These are phyloP conservation scores for Proteles cristata DNA, from an alignment of 2,113 vertebrate genomes.

Conservation along the genomic window DNA sequence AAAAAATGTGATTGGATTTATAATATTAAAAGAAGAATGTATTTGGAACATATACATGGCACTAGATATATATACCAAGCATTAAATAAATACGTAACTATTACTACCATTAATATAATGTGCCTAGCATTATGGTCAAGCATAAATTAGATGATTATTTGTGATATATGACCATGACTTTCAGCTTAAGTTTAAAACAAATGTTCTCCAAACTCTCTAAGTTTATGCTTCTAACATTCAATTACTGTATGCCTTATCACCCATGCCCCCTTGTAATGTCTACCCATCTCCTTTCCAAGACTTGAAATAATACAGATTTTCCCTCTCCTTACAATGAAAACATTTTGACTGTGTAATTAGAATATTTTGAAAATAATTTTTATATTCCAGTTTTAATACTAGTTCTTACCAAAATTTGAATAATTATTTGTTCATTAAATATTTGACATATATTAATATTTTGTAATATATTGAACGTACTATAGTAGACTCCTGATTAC, in stretches of 20 bases:
- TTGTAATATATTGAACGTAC: background rate
- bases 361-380: background rate
- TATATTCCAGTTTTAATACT: background rate
- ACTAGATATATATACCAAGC: background rate
- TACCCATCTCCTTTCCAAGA: background rate
- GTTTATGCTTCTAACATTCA: background rate
- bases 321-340: background rate
- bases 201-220: background rate
- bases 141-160: background rate
- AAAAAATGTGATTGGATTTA: background rate
- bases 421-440: background rate
- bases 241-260: background rate
- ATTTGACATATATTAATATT: background rate
- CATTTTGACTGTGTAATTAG: background rate
- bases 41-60: background rate
- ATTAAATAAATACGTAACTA: background rate
- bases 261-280: background rate
- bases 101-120: background rate
- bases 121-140: background rate
- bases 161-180: background rate
- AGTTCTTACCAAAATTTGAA: background rate
- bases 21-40: background rate
- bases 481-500: background rate
- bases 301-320: background rate
- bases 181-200: slow-evolving; percentile 8